Base-by-base conservation (phyloP, 2,113 vertebrate species). In the Cyphomyrus discorhynchus region DNA sequence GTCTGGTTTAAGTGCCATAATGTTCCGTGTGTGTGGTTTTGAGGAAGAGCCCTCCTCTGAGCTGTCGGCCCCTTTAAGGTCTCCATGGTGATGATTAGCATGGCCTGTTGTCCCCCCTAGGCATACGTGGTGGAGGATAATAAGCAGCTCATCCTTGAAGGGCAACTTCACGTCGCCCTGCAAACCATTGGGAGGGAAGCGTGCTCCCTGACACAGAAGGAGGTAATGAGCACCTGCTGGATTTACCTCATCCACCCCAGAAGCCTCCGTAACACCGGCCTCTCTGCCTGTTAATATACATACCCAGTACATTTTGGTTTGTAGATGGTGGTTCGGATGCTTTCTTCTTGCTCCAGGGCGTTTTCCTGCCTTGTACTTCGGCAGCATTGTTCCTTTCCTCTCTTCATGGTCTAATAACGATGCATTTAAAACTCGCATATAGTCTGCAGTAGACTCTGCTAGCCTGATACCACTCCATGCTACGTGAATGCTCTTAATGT, bases 101-200 rank as follows among this genome's bases (percentile, higher is more conserved):
- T 84, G 82, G 45, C 15, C 24, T 86, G 13, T 35, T 21, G 50
- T 31, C 27, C 31, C 31, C 31, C 89, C 10, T 91, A 99, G 98
- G 98, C 98, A 0, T 98, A 97, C 85, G 98, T 99, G 88, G 96
- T 99, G 0, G 98, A 99, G 93, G 98, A 99, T 94, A 99, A 96
- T 92, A 99, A 98, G 89, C 98, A 99, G 91, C 96, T 99, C 84
- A 98, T 99, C 93, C 94, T 99, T 90, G 98, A 99, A 93, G 98
- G 98, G 39, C 98, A 99, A 91, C 97, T 99, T 92, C 98, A 99
- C 45, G 97, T 99, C 93, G 93, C 96, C 5, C 96, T 99, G 91
- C 96, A 94, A 90, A 96, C 96, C 45, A 89, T 99, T 6, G 98
- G 97, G 87, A 97, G 97, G 93, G 98, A 99, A 92, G 97, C 97